A percentile compares a stretch with the other conserved stretches of the same genome.
Conservation (phyloP, 2,797 vertebrate species). For the Anabas testudineus region DNA sequence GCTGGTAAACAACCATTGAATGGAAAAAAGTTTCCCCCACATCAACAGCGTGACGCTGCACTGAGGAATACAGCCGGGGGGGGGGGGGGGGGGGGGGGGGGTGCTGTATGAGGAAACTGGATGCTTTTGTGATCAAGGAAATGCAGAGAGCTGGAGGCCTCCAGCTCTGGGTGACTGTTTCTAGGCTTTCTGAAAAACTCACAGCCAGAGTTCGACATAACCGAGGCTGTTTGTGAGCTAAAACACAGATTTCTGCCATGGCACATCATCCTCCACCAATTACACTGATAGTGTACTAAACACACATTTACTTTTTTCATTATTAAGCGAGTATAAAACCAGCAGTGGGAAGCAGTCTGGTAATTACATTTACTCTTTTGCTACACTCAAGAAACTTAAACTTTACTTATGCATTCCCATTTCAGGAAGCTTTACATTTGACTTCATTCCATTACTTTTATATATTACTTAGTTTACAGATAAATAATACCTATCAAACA, state of each 20-base stretch:
- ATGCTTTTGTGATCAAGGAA: conserved; percentile 57
- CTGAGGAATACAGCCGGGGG: conserved; percentile 8
- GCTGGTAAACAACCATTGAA: conserved; percentile 15
- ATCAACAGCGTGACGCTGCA: conserved; percentile 13
- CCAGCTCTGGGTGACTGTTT: conserved; percentile 21
- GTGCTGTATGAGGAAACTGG: conserved; percentile 52
- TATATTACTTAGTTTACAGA: no score
- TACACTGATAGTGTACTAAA: no score
- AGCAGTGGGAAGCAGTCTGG: background rate
- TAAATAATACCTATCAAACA: no score
- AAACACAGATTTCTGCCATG: no score
- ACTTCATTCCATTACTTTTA: background rate
- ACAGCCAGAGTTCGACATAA: background rate
- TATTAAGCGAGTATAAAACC: no score
- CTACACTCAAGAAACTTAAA: no score
- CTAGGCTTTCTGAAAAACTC: conserved; percentile 9
- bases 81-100: conserved; percentile 5
- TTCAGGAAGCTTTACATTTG: background rate
- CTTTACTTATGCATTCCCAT: background rate
- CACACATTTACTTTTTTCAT: no score
- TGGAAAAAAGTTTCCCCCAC: background rate
- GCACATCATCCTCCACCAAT: no score
- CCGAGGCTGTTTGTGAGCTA: background rate
- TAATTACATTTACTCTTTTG: no score
- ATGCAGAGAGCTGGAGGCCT: conserved; percentile 27